Evolutionary conservation across 2,888 invertebrate species (phyloP).

Genomic region (Penaeus monodon): DNA sequence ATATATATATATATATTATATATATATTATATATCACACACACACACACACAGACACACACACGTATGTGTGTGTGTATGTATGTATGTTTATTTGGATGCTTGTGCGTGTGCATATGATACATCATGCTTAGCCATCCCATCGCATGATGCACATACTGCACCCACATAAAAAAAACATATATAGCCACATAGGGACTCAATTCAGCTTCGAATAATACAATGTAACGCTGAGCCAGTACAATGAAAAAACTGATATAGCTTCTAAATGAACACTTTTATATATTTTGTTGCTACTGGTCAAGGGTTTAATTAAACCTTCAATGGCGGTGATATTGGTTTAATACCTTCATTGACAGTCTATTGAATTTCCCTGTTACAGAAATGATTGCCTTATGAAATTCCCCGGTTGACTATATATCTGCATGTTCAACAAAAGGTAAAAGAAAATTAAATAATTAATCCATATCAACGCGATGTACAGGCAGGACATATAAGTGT

Average conservation of each 20-base stretch:
- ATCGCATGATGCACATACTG: too few relatives aligned
- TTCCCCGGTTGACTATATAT: constrained; percentile 5
- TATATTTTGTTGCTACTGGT: constrained; percentile 13
- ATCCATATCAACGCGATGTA: background rate
- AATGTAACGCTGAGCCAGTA: too few relatives aligned
- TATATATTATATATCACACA: too few relatives aligned
- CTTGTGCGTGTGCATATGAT: too few relatives aligned
- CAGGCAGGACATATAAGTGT: background rate
- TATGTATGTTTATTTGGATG: too few relatives aligned
- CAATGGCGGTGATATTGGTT: constrained; percentile 34
- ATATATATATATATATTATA: too few relatives aligned
- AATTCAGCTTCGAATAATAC: too few relatives aligned
- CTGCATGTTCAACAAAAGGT: background rate
- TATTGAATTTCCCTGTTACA: constrained; percentile 29
- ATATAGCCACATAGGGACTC: too few relatives aligned
- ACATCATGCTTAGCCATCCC: too few relatives aligned
- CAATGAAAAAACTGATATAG: constrained; percentile 20
- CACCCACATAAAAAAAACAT: too few relatives aligned
- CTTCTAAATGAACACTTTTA: constrained; percentile 39
- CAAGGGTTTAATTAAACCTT: constrained; percentile 27
- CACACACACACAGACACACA: too few relatives aligned
- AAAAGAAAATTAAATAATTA: background rate
- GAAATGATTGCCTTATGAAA: constrained; percentile 32
- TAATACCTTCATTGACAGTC: constrained; percentile 35
- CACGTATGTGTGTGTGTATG: too few relatives aligned